phyloP scores from a whole-genome alignment of 2,888 invertebrate species.

The Acanthopleura granulata region DNA sequence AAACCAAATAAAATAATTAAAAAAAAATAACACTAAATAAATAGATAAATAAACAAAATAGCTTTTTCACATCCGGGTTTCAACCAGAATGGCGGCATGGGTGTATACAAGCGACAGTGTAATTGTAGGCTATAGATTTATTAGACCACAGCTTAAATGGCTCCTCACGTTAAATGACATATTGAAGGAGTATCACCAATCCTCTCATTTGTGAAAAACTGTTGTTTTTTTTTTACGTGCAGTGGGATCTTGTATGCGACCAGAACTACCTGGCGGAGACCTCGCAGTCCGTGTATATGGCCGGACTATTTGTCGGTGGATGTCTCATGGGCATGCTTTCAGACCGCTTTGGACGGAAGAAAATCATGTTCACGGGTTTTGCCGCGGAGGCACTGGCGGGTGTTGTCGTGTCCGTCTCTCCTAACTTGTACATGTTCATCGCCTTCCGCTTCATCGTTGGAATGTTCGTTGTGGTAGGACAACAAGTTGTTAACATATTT shows the following conservation, averaged over 20 bases:
- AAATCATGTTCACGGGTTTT: slow-evolving; percentile 10
- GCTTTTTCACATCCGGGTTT: too few relatives aligned
- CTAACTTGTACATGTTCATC: slow-evolving; percentile 36
- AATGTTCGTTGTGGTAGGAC: slow-evolving; percentile 36
- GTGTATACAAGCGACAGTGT: too few relatives aligned
- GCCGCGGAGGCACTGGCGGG: slow-evolving; percentile 22
- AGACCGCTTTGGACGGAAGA: slow-evolving; percentile 30
- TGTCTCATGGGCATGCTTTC: slow-evolving; percentile 40
- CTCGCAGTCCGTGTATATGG: slow-evolving; percentile 42
- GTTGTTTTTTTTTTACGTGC: slow-evolving; percentile 17
- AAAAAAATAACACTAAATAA: too few relatives aligned
- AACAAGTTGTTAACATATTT: too few relatives aligned
- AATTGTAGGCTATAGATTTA: too few relatives aligned
- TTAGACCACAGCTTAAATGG: too few relatives aligned
- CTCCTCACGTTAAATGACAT: too few relatives aligned
- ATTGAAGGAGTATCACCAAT: too few relatives aligned
- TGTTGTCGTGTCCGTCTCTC: slow-evolving; percentile 27
- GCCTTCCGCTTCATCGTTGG: slow-evolving; percentile 38
- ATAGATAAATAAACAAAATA: too few relatives aligned
- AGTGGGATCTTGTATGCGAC: slow-evolving; percentile 52
- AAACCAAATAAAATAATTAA: too few relatives aligned
- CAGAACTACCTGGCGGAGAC: slow-evolving; percentile 34
- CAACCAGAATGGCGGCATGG: too few relatives aligned
- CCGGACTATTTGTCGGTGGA: slow-evolving; percentile 46
- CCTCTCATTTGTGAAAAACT: neutral